Base-by-base conservation (phyloP, 2,113 vertebrate genomes). In the Bubalus kerabau region DNA sequence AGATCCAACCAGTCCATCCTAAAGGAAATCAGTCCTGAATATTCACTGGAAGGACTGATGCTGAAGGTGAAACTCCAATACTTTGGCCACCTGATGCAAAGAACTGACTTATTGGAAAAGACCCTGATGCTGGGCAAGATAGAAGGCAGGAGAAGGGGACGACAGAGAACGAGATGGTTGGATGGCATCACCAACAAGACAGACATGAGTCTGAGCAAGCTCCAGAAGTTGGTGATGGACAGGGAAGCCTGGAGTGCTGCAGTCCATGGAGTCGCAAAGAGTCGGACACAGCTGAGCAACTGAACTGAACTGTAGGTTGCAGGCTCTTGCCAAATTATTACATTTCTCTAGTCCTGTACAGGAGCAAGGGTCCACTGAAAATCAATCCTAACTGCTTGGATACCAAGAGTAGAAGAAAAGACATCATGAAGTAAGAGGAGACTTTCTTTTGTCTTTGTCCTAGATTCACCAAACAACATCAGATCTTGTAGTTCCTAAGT, bases 371-470 rank as follows among this genome's bases (percentile, higher is more conserved):
- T 54, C 16, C 54, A 62, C 62, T 89, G 48, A 40, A 14, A 78
- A 86, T 95, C 43, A 24, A 19, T 91, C 56, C 43, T 48, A 46
- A 46, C 50, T 67, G 30, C 26, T 26, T 54, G 9, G 23, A 50
- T 14, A 43, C 36, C 21, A 50, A 62, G 76, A 56, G 15, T 1
- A 50, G 67, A 86, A 71, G 67, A 48, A 50, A 62, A 17, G 16
- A 43, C 11, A 3, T 87, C 64, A 11, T 26, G 24, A 62, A 80
- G 14, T 26, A n/a, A 26, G 23, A 17, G 8, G 14, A 50, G 76
- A 78, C 62, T 89, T 54, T 78, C 50, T 96, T 89, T 83, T 62
- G 30, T 62, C 7, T 23, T 90, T 90, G 40, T 67, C 93, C 91
- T 56, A 86, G 46, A 80, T 50, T 87, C 48, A 67, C 50, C 74